Evolutionary conservation across 2,797 vertebrate genomes (phyloP).

Genomic region (Zalophus californianus): DNA sequence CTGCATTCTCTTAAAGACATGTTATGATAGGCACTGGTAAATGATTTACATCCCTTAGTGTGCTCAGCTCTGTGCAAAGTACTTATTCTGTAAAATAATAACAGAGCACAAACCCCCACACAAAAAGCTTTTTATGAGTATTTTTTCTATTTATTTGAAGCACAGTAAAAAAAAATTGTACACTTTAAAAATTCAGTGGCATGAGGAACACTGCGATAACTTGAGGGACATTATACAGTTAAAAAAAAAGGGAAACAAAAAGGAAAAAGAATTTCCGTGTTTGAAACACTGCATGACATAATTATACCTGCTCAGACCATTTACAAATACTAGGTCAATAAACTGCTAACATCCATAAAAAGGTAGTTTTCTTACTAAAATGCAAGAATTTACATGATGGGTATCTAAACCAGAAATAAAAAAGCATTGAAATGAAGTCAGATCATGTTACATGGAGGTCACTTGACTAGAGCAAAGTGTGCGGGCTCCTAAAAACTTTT

Average conservation of each 20-base stretch:
- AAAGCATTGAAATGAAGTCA: background rate
- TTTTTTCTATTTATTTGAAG: slow-evolving; percentile 96
- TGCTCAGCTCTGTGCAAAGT: background rate
- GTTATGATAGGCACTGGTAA: background rate
- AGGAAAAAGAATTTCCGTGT: background rate
- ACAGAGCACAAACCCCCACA: background rate
- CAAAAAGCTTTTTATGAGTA: slow-evolving; percentile 57
- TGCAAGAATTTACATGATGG: background rate
- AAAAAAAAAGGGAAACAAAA: background rate
- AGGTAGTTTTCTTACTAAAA: background rate
- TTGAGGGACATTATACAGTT: background rate
- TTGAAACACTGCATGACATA: background rate
- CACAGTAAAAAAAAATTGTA: slow-evolving; percentile 89
- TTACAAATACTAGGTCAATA: background rate
- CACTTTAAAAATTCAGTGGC: background rate
- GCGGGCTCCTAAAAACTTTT: background rate
- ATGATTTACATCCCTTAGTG: background rate
- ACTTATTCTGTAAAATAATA: background rate
- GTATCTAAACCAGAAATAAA: background rate
- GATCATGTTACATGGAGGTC: background rate
- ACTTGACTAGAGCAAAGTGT: background rate
- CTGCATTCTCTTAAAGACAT: background rate
- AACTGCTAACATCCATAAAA: background rate
- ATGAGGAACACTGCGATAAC: background rate
- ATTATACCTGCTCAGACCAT: background rate